These are phyloP conservation scores for Turdus rufiventris DNA, from an alignment of 2,113 vertebrate species.

Conservation along the genomic window DNA sequence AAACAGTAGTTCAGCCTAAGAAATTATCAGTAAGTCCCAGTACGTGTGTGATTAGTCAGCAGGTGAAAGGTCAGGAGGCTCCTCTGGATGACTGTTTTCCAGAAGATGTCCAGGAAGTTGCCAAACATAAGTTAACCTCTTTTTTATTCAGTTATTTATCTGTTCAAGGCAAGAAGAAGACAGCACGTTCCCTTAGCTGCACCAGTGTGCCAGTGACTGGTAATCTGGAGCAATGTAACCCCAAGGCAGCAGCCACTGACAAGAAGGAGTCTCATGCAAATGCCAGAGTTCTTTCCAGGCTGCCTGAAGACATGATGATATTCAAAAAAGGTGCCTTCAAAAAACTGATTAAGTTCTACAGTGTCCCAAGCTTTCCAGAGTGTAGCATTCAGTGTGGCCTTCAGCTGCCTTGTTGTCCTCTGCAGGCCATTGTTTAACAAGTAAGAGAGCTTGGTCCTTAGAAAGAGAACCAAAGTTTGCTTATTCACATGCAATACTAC, in stretches of 20 bases:
- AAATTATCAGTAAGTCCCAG: neutral
- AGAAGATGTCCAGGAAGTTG: constrained; percentile 48
- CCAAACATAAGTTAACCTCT: constrained; percentile 73
- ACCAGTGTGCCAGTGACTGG: constrained; percentile 75
- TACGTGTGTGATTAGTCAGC: neutral
- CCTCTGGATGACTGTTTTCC: constrained; percentile 64
- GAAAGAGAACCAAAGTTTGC: constrained; percentile 13
- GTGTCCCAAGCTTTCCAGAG: constrained; percentile 87
- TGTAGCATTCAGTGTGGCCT: constrained; percentile 82
- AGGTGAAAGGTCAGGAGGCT: constrained; percentile 15
- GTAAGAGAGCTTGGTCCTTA: neutral
- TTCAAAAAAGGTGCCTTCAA: constrained; percentile 81
- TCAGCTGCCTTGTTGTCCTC: constrained; percentile 83
- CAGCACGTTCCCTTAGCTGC: constrained; percentile 86
- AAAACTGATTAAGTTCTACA: constrained; percentile 90
- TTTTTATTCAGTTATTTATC: constrained; percentile 77
- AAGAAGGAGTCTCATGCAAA: constrained; percentile 29
- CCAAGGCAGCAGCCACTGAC: constrained; percentile 27
- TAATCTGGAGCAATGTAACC: constrained; percentile 36
- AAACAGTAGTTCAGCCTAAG: constrained; percentile 65
- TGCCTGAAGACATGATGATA: constrained; percentile 77
- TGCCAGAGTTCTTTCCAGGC: constrained; percentile 63
- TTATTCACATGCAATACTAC: constrained; percentile 50
- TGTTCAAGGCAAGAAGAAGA: constrained; percentile 75
- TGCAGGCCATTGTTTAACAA: constrained; percentile 76